phyloP scores from a whole-genome alignment of 2,888 invertebrate species.

The Leucania comma region DNA sequence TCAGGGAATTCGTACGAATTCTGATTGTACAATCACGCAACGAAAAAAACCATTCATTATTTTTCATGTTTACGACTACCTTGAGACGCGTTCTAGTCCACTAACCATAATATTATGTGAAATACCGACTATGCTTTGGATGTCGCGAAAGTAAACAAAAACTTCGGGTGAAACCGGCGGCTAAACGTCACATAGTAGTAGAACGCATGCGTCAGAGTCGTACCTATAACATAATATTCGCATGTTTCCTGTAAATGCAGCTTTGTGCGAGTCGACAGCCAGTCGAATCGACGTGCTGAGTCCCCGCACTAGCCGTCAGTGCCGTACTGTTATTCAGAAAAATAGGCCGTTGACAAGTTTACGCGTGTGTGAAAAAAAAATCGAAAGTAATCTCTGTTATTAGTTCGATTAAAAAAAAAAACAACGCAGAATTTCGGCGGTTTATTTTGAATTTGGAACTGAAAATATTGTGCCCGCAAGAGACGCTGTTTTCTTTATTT shows the following conservation, averaged over 20 bases:
- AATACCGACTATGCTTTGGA: constrained; percentile 24
- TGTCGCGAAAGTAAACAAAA: constrained; percentile 56
- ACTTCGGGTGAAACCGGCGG: constrained; percentile 61
- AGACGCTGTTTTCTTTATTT: constrained; percentile 36
- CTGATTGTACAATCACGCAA: constrained; percentile 29
- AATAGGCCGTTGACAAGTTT: constrained; percentile 81
- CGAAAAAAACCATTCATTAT: constrained; percentile 20
- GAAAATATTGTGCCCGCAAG: constrained; percentile 45
- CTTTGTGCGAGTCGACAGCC: constrained; percentile 57
- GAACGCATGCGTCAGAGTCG: constrained; percentile 71
- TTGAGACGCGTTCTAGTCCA: constrained; percentile 21
- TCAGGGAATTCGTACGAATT: constrained; percentile 16
- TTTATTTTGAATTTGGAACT: constrained; percentile 52
- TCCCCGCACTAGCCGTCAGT: constrained; percentile 75
- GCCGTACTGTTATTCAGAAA: constrained; percentile 77
- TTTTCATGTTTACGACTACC: constrained; percentile 18
- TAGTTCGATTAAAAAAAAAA: constrained; percentile 67
- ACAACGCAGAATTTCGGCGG: constrained; percentile 53
- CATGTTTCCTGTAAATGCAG: constrained; percentile 71
- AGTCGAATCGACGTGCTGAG: constrained; percentile 59
- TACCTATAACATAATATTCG: constrained; percentile 63
- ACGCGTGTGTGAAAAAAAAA: constrained; percentile 75
- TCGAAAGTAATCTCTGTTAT: constrained; percentile 71
- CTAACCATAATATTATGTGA: constrained; percentile 52
- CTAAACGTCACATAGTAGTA: constrained; percentile 44